These are phyloP conservation scores for Piliocolobus tephrosceles DNA, from an alignment of 2,113 vertebrate genomes.

Conservation along the genomic window DNA sequence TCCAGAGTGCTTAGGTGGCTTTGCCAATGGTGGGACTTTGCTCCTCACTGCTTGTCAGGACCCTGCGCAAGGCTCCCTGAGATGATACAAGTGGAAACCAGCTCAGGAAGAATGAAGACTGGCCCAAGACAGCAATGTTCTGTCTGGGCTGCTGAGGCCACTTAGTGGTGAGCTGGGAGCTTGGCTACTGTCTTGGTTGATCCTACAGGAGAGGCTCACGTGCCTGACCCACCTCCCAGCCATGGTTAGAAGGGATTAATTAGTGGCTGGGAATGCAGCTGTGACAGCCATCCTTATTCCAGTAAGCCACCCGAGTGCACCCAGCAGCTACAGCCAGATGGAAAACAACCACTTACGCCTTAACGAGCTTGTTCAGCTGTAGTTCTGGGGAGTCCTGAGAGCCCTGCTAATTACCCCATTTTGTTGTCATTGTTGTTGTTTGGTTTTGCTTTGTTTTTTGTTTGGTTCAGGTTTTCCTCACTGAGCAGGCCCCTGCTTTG, in stretches of 20 bases:
- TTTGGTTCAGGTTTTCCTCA: not conserved
- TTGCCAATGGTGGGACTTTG: not conserved
- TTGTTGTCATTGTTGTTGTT: not conserved
- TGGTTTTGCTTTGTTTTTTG: not conserved
- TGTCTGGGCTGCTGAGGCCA: not conserved
- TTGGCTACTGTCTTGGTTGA: not conserved
- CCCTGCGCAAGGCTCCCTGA: not conserved
- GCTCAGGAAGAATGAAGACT: not conserved
- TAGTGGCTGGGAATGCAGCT: slow-evolving; percentile 10
- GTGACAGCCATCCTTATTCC: not conserved
- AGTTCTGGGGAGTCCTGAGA: slow-evolving; percentile 38
- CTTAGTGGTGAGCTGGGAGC: not conserved
- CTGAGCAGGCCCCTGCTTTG: not conserved
- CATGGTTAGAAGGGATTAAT: slow-evolving; percentile 19
- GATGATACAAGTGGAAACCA: not conserved
- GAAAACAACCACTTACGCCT: slow-evolving; percentile 54
- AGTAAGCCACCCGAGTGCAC: not conserved
- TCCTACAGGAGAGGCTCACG: not conserved
- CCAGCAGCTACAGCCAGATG: slow-evolving; percentile 22
- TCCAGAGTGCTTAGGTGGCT: not conserved
- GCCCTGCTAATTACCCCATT: slow-evolving; percentile 1
- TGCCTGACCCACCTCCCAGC: not conserved
- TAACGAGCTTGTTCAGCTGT: slow-evolving; percentile 38
- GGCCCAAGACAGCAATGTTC: not conserved
- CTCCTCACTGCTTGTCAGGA: not conserved